Conservation (phyloP, 2,888 invertebrate genomes). For the Muscina levida region DNA sequence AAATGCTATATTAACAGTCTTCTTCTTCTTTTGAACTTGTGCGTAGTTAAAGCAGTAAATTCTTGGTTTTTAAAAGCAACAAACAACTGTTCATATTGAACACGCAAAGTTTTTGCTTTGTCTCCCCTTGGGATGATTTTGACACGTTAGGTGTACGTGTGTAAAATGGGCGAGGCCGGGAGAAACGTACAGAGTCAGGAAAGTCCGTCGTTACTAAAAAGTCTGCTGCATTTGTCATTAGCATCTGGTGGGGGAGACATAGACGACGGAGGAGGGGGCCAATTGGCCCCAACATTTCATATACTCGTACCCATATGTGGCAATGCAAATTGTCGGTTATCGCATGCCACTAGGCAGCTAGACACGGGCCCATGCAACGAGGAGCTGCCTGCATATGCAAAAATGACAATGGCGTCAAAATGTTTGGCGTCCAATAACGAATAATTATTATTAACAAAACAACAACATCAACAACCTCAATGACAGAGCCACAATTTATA, state of each 20-base stretch:
- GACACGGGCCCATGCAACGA: not conserved
- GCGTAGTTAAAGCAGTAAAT: conserved; percentile 9
- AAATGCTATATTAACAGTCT: not conserved
- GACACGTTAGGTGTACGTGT: not conserved
- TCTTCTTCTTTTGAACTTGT: not conserved
- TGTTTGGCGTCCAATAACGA: conserved; percentile 62
- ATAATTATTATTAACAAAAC: conserved; percentile 39
- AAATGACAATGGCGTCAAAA: conserved; percentile 57
- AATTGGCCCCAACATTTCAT: conserved; percentile 16
- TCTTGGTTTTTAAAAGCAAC: not conserved
- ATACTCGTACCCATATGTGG: not conserved
- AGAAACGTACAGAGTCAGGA: not conserved
- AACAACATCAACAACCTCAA: conserved; percentile 8
- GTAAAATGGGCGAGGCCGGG: conserved; percentile 17
- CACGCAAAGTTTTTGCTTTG: conserved; percentile 16
- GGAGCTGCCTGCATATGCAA: conserved; percentile 5
- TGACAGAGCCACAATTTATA: conserved; percentile 36
- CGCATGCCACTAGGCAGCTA: conserved; percentile 11
- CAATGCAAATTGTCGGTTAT: conserved; percentile 31
- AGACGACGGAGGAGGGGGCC: not conserved
- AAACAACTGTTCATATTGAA: conserved; percentile 23
- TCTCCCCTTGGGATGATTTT: not conserved
- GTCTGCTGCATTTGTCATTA: conserved; percentile 31
- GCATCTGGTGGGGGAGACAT: not conserved
- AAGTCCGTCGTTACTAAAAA: not conserved